Percentiles rank a stretch among this genome's conserved stretches.
phyloP scores from a whole-genome alignment of 2,888 invertebrate species.

The Quadroppia sp. region DNA sequence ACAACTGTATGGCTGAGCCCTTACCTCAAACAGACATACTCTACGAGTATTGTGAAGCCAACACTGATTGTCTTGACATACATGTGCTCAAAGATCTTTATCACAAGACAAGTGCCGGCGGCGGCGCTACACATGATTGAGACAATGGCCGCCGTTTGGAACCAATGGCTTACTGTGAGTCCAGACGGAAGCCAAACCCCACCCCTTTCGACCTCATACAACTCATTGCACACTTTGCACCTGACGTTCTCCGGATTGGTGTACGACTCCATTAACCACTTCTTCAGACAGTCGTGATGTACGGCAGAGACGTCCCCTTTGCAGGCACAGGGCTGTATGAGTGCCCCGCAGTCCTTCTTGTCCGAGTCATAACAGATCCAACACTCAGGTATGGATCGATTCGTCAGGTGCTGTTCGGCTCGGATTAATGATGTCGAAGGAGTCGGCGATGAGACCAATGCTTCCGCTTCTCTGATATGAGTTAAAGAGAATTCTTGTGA shows the following conservation, averaged over 20 bases:
- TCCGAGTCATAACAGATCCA: constrained; percentile 90
- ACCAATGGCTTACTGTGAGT: constrained; percentile 74
- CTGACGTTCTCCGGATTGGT: constrained; percentile 65
- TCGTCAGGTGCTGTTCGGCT: background rate
- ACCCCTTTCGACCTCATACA: constrained; percentile 47
- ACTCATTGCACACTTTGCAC: constrained; percentile 77
- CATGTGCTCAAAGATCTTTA: constrained; percentile 71
- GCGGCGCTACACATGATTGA: constrained; percentile 72
- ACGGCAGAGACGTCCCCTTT: constrained; percentile 88
- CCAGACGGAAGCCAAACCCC: constrained; percentile 47
- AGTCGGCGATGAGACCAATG: constrained; percentile 43
- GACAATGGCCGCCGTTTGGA: constrained; percentile 72
- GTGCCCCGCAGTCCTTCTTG: constrained; percentile 63
- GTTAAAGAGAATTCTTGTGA: background rate
- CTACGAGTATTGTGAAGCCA: constrained; percentile 72
- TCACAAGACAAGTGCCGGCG: constrained; percentile 72
- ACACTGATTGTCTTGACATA: constrained; percentile 73
- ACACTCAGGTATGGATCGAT: constrained; percentile 61
- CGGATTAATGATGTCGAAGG: background rate
- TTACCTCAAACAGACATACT: constrained; percentile 77
- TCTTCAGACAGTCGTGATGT: constrained; percentile 81
- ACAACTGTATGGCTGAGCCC: constrained; percentile 48
- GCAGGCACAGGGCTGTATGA: constrained; percentile 84
- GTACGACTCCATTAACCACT: constrained; percentile 69
- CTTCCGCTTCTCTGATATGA: constrained; percentile 45